Base-by-base conservation (phyloP, 2,888 invertebrate species). In the Anthophora plumipes region DNA sequence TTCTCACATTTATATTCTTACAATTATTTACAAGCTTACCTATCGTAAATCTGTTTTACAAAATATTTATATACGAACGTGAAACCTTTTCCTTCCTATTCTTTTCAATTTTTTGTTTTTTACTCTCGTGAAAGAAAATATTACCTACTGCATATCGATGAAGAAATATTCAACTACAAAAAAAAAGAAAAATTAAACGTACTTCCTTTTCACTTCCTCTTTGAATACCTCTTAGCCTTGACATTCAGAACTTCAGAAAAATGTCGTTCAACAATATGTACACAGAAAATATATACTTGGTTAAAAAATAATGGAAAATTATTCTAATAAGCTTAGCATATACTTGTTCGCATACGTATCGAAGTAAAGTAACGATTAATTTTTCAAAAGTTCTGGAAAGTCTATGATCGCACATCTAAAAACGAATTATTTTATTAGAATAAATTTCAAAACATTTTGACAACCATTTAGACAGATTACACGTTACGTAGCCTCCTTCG, bases 1-100 rank as follows among this genome's bases (percentile, higher is more conserved):
- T 41, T 54, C 46, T 48, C 20, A 60, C 57, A 70, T 66, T 72
- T 74, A 41, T 52, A 75, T 20, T 61, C 41, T 60, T 57, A 67
- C 22, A 68, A 50, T 77, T 85, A 85, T 85, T 78, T 85, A 83
- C 78, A 85, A 66, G 41, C 12, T 41, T 12, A 8, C n/a, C 52
- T 31, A 25, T 8, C 22, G 43, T 39, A 72, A 46, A 39, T 5
- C 20, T 14, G 20, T 72, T 67, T 69, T 50, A 74, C 57, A 72
- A 79, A 79, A 68, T 70, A 82, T 46, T 50, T 59, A 61, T 57
- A 48, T 31, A 55, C 17, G 61, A 72, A 74, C 25, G 17, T 48
- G 39, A 71, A 68, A 69, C 6, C 14, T 46, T 55, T n/a, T 20
- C 9, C 25, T 8, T 5, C 14, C 31, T 37, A n/a, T 25, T 12